These are phyloP conservation scores for Coracopsis vasa DNA, from an alignment of 2,113 vertebrate species.

Conservation along the genomic window DNA sequence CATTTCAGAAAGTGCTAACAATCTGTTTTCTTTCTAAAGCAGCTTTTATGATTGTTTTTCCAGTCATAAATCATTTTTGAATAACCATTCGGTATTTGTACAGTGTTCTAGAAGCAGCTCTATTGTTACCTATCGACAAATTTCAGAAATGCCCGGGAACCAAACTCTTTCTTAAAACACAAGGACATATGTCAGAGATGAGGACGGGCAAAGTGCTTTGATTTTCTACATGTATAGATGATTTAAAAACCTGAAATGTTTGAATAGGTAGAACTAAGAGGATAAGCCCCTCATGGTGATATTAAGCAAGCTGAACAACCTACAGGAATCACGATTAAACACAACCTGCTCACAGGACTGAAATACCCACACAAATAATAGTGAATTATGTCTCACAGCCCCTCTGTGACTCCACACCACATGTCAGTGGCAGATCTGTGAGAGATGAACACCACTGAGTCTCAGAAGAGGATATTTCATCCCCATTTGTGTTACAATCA, in stretches of 20 bases:
- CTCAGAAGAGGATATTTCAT: background rate
- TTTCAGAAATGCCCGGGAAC: slow-evolving; percentile 48
- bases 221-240: background rate
- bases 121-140: slow-evolving; percentile 52
- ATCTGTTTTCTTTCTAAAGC: slow-evolving; percentile 47
- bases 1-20: slow-evolving; percentile 48
- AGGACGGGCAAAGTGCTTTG: slow-evolving; percentile 6
- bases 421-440: background rate
- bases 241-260: background rate
- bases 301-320: background rate
- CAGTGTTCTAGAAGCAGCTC: slow-evolving; percentile 32
- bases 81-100: slow-evolving; percentile 47
- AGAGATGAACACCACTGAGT: background rate
- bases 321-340: background rate
- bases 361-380: background rate
- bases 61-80: slow-evolving; percentile 56
- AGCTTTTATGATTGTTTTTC: slow-evolving; percentile 48
- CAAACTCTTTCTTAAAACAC: slow-evolving; percentile 33
- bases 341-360: background rate
- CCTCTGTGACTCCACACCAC: background rate
- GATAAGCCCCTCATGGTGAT: background rate
- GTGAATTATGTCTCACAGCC: background rate
- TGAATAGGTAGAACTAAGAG: background rate
- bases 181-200: slow-evolving; percentile 19
- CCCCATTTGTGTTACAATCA: background rate